These are phyloP conservation scores for Laspeyria flexula DNA, from an alignment of 2,888 invertebrate genomes.

Conservation along the genomic window DNA sequence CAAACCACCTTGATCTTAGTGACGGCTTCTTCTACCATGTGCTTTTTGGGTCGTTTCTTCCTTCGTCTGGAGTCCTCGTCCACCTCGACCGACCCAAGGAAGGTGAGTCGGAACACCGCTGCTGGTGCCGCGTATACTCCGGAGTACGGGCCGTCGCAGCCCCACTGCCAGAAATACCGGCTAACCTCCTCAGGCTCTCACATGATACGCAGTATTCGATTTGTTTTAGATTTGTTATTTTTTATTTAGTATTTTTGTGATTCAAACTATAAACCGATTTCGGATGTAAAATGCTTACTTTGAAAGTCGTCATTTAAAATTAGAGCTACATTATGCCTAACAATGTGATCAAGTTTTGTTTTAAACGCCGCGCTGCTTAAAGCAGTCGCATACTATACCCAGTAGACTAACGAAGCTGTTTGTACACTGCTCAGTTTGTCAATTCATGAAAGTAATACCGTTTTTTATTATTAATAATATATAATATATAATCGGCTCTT, in stretches of 20 bases:
- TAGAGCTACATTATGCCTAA: no score
- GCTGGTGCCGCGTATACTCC: conserved; percentile 87
- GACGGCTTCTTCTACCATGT: conserved; percentile 95
- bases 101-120: conserved; percentile 92
- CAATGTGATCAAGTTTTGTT: no score
- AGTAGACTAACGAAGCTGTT: no score
- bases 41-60: conserved; percentile 93
- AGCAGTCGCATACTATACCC: no score
- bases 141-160: conserved; percentile 79
- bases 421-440: no score
- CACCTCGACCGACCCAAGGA: conserved; percentile 94
- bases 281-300: no score
- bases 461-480: no score
- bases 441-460: no score
- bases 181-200: conserved; percentile 72
- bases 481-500: no score
- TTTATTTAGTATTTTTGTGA: background rate
- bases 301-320: no score
- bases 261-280: background rate
- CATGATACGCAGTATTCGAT: conserved; percentile 40
- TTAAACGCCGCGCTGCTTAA: no score
- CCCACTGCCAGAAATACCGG: conserved; percentile 75
- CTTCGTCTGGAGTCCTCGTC: conserved; percentile 92
- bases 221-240: conserved; percentile 24
- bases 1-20: conserved; percentile 93